These are phyloP conservation scores for Phyllopteryx taeniolatus DNA, from an alignment of 2,113 vertebrate species.

Conservation along the genomic window DNA sequence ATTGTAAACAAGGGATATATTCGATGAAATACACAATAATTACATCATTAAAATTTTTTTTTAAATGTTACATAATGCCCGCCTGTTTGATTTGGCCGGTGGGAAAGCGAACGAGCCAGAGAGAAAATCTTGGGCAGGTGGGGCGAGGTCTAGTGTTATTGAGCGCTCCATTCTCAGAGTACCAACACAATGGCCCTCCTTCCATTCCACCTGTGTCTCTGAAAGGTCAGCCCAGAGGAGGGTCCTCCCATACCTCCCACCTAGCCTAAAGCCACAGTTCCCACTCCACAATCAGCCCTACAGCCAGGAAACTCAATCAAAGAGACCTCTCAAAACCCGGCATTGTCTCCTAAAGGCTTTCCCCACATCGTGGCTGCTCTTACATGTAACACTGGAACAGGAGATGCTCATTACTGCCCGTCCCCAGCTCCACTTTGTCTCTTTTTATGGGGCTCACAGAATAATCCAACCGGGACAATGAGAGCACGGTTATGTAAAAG, in stretches of 20 bases:
- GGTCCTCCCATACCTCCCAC: slow-evolving; percentile 40
- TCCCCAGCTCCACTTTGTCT: slow-evolving; percentile 61
- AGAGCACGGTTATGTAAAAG: slow-evolving; percentile 31
- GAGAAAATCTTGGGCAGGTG: slow-evolving; percentile 63
- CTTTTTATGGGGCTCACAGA: slow-evolving; percentile 63
- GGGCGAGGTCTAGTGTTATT: slow-evolving; percentile 46
- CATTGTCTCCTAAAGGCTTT: slow-evolving; percentile 64
- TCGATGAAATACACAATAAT: not conserved
- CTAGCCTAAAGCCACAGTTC: slow-evolving; percentile 33
- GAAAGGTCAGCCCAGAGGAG: slow-evolving; percentile 65
- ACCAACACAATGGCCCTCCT: slow-evolving; percentile 15
- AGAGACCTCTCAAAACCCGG: slow-evolving; percentile 61
- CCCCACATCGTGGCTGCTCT: slow-evolving; percentile 44
- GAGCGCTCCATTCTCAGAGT: slow-evolving; percentile 48
- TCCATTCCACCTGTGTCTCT: slow-evolving; percentile 66
- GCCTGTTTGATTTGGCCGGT: not conserved
- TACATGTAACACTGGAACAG: slow-evolving; percentile 71
- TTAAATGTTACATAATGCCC: no score
- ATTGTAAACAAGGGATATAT: not conserved
- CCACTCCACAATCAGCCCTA: slow-evolving; percentile 49
- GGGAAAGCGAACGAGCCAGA: slow-evolving; percentile 30
- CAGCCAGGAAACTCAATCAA: slow-evolving; percentile 71
- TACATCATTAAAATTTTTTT: no score
- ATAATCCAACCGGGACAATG: slow-evolving; percentile 61
- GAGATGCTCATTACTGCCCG: slow-evolving; percentile 67